A percentile compares a stretch with the other conserved stretches of the same genome.
These are phyloP conservation scores for Thripadectes ignobilis DNA, from an alignment of 2,797 vertebrate species.

Conservation along the genomic window DNA sequence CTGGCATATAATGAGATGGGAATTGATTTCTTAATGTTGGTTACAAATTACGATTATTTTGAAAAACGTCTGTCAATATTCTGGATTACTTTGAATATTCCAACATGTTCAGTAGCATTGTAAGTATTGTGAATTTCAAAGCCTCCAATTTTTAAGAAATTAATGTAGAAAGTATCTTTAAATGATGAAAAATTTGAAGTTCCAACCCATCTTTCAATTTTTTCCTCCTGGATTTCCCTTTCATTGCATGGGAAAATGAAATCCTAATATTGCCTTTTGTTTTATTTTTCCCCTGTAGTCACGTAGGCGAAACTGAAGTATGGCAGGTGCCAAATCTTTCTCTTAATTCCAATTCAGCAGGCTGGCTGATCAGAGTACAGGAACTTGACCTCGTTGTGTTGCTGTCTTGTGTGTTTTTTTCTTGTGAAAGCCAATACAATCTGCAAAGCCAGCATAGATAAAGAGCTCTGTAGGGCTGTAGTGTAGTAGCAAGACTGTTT, in stretches of 20 bases:
- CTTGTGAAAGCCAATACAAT: conserved; percentile 39
- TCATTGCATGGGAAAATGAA: neutral
- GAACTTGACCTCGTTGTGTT: conserved; percentile 41
- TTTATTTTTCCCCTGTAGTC: rapidly evolving
- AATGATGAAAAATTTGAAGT: neutral
- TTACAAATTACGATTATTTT: neutral
- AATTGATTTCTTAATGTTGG: neutral
- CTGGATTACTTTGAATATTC: neutral
- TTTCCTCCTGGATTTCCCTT: neutral
- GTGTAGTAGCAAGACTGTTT: conserved; percentile 65
- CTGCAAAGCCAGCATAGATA: conserved; percentile 49
- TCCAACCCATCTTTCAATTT: neutral
- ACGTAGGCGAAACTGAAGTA: neutral
- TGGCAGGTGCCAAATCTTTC: neutral
- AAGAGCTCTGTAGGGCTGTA: conserved; percentile 51
- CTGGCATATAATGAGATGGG: neutral
- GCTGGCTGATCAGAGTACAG: neutral
- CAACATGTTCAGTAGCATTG: neutral
- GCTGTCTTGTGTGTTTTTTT: conserved; percentile 46
- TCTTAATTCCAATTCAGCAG: neutral
- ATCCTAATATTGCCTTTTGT: neutral
- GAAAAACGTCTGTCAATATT: neutral
- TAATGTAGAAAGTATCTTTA: neutral
- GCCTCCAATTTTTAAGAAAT: neutral
- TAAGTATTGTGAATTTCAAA: neutral